These are phyloP conservation scores for Tricholauxania praeusta DNA, from an alignment of 2,888 invertebrate species.

Conservation along the genomic window DNA sequence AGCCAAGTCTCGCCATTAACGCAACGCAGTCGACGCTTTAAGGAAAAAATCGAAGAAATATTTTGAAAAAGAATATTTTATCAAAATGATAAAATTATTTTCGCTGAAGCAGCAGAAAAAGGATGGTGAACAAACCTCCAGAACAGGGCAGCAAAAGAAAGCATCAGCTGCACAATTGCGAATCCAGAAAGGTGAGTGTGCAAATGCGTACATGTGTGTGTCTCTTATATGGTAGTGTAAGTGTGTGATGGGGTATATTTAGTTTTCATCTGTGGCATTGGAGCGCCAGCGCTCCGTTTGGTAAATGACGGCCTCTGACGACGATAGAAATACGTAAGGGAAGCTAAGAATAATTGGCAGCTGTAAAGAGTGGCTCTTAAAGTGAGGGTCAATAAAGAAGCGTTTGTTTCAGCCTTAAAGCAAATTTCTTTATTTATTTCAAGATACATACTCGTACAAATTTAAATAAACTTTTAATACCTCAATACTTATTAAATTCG, in stretches of 20 bases:
- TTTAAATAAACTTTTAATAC: too few relatives aligned
- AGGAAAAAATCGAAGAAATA: slow-evolving; percentile 26
- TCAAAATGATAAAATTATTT: slow-evolving; percentile 95
- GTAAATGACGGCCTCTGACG: too few relatives aligned
- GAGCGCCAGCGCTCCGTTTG: slow-evolving; percentile 8
- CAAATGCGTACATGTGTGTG: background rate
- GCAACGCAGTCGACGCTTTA: background rate
- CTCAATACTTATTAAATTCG: too few relatives aligned
- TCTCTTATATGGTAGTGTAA: background rate
- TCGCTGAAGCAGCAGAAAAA: slow-evolving; percentile 98
- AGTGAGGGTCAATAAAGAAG: too few relatives aligned
- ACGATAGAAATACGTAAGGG: too few relatives aligned
- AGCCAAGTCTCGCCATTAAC: slow-evolving; percentile 9
- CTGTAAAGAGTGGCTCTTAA: too few relatives aligned
- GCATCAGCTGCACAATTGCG: slow-evolving; percentile 96
- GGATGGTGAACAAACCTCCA: slow-evolving; percentile 90
- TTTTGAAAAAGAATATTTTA: slow-evolving; percentile 38
- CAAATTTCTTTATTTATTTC: too few relatives aligned
- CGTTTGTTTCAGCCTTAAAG: too few relatives aligned
- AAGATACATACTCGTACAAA: too few relatives aligned
- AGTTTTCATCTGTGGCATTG: background rate
- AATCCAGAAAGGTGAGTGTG: slow-evolving; percentile 90
- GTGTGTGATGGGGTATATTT: background rate
- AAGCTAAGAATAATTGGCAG: too few relatives aligned
- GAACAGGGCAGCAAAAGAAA: slow-evolving; percentile 85